A percentile compares a stretch with the other conserved stretches of the same genome.
phyloP scores from a whole-genome alignment of 2,797 vertebrate genomes.

The Loris lydekkerianus region DNA sequence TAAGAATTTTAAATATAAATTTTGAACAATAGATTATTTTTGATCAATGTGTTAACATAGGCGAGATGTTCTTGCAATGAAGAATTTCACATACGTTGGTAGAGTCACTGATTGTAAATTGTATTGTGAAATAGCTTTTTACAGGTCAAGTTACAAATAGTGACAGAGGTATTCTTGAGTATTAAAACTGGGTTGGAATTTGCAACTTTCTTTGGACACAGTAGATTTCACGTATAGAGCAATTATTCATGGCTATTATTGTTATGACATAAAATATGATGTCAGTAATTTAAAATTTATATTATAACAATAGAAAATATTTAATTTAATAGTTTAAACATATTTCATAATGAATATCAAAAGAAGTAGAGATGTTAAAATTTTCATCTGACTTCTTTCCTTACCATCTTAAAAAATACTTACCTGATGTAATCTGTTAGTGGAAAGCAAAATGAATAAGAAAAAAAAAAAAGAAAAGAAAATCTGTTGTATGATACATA shows the following conservation, averaged over 20 bases:
- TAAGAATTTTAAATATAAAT: conserved; percentile 60
- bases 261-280: neutral
- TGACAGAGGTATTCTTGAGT: conserved; percentile 15
- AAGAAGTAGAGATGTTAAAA: neutral
- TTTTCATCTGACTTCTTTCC: neutral
- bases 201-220: neutral
- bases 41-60: conserved; percentile 53
- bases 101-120: conserved; percentile 37
- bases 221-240: neutral
- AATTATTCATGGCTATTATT: neutral
- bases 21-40: conserved; percentile 45
- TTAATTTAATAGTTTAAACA: conserved; percentile 17
- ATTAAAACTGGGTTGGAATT: conserved; percentile 34
- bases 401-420: neutral
- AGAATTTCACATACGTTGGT: neutral
- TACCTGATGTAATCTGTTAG: neutral
- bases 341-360: neutral
- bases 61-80: conserved; percentile 44
- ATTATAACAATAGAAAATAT: neutral
- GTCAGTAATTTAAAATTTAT: neutral
- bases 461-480: neutral
- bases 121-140: conserved; percentile 68
- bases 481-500: neutral
- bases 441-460: neutral
- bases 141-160: conserved; percentile 61